Percentiles rank a stretch among this genome's conserved stretches.
Conservation (phyloP, 1,140 invertebrate species). For the Halyomorpha halys region DNA sequence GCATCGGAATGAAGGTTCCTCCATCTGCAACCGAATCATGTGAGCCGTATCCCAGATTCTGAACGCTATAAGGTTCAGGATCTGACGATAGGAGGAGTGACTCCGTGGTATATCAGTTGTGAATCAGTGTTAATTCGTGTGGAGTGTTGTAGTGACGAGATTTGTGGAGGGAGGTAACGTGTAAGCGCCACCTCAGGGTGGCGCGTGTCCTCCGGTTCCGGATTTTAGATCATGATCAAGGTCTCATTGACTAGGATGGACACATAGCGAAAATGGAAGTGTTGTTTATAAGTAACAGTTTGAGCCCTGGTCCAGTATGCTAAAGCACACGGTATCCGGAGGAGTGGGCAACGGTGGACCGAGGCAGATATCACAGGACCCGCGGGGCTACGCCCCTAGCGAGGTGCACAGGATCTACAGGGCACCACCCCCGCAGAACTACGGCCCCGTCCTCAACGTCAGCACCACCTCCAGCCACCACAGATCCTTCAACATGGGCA, state of each 20-base stretch:
- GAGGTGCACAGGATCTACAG: slow-evolving; percentile 16
- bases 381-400: not conserved
- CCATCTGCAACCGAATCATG: too few species aligned
- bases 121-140: too few species aligned
- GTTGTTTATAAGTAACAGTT: slow-evolving; percentile 24
- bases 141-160: too few species aligned
- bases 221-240: not conserved
- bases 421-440: slow-evolving; percentile 11
- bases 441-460: slow-evolving; percentile 6
- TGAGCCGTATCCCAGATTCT: too few species aligned
- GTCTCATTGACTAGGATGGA: not conserved
- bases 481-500: slow-evolving; percentile 19
- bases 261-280: slow-evolving; percentile 18
- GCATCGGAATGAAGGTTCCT: too few species aligned
- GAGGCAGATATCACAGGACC: slow-evolving; percentile 16
- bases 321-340: slow-evolving; percentile 24
- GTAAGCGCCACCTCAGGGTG: slow-evolving; percentile 1
- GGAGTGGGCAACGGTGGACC: slow-evolving; percentile 16
- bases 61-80: too few species aligned
- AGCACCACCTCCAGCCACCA: slow-evolving; percentile 6
- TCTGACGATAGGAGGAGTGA: too few species aligned
- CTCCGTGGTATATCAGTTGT: too few species aligned
- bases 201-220: not conserved
- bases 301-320: slow-evolving; percentile 26
- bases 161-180: too few species aligned